These are phyloP conservation scores for Polyommatus icarus DNA, from an alignment of 2,888 invertebrate species.

Conservation along the genomic window DNA sequence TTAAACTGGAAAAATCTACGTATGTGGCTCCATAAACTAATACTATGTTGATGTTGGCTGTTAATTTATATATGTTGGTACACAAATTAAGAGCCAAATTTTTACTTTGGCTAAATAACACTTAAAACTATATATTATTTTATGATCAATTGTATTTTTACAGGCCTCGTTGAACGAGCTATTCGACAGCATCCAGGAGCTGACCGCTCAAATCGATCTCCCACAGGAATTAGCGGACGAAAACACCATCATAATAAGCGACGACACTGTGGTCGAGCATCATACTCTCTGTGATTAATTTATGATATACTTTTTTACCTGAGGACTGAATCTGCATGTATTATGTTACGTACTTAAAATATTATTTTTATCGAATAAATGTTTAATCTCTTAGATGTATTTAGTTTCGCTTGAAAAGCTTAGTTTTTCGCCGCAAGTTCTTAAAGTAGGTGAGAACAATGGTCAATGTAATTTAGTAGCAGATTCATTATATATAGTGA, in stretches of 20 bases:
- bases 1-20: no score
- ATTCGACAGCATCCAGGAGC: conserved; percentile 64
- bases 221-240: conserved; percentile 67
- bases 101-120: no score
- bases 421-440: no score
- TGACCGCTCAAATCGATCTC: conserved; percentile 68
- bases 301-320: background rate
- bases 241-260: conserved; percentile 63
- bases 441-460: no score
- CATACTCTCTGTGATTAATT: conserved; percentile 65
- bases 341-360: conserved; percentile 21
- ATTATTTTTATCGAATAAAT: background rate
- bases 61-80: no score
- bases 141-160: conserved; percentile 31
- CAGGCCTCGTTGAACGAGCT: conserved; percentile 65
- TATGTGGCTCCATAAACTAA: no score
- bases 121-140: no score
- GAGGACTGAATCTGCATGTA: conserved; percentile 10
- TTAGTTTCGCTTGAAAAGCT: background rate
- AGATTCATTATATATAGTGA: no score
- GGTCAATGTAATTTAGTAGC: no score
- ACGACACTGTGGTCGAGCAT: conserved; percentile 68
- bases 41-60: no score
- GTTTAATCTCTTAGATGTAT: background rate
- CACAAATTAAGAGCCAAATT: no score